Conservation (phyloP, 2,797 vertebrate genomes). For the Tragelaphus oryx region DNA sequence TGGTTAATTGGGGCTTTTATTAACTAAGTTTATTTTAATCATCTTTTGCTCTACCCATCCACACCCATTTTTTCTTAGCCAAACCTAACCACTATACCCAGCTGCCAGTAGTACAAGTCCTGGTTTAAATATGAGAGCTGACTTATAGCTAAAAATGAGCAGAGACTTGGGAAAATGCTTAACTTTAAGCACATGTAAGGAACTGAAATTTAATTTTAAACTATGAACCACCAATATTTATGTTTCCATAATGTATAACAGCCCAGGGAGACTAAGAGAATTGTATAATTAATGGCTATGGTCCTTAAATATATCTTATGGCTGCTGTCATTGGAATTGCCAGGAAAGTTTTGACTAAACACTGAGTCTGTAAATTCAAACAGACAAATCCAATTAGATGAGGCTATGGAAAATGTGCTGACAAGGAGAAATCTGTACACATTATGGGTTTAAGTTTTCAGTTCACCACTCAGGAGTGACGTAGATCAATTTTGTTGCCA, state of each 20-base stretch:
- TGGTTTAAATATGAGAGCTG: not conserved
- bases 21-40: not conserved
- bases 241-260: not conserved
- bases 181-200: not conserved
- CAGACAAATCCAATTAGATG: not conserved
- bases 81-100: not conserved
- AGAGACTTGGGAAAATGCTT: not conserved
- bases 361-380: conserved; percentile 29
- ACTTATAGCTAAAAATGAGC: not conserved
- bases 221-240: not conserved
- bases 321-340: not conserved
- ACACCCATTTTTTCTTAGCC: not conserved
- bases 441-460: not conserved
- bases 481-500: not conserved
- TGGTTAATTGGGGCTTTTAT: not conserved
- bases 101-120: not conserved
- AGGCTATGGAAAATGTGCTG: conserved; percentile 10
- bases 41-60: not conserved
- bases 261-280: not conserved
- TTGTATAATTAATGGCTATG: not conserved
- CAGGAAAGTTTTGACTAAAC: conserved; percentile 15
- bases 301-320: not conserved
- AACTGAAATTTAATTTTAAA: conserved; percentile 1
- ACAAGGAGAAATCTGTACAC: not conserved
- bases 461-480: not conserved